phyloP scores from a whole-genome alignment of 2,113 vertebrate species.

The Corythaeola cristata region DNA sequence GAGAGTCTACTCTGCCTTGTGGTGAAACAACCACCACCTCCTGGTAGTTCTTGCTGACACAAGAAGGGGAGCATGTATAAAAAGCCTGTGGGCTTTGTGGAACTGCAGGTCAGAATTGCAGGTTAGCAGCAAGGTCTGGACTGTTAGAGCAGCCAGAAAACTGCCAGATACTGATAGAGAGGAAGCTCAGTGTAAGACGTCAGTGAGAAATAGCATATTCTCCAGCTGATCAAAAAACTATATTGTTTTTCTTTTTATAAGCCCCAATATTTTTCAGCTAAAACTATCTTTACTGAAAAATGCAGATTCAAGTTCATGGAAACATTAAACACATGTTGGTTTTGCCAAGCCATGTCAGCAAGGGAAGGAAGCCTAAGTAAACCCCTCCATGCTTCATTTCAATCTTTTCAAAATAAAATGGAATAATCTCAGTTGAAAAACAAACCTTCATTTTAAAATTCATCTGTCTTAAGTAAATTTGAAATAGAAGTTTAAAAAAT shows the following conservation, averaged over 20 bases:
- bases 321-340: not conserved
- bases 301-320: not conserved
- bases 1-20: not conserved
- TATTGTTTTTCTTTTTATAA: not conserved
- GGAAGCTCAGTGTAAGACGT: not conserved
- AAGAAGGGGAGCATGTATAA: accelerated
- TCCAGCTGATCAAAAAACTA: not conserved
- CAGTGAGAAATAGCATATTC: not conserved
- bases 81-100: not conserved
- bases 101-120: not conserved
- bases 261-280: not conserved
- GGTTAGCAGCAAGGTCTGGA: not conserved
- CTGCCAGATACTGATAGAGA: not conserved
- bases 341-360: not conserved
- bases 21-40: not conserved
- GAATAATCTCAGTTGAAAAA: not conserved
- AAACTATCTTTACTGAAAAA: not conserved
- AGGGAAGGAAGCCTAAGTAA: not conserved
- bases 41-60: not conserved
- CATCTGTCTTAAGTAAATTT: not conserved
- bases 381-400: accelerated
- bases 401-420: not conserved
- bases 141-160: not conserved
- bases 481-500: not conserved
- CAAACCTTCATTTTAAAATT: not conserved